Evolutionary conservation across 2,113 vertebrate species (phyloP).

Genomic region (Misgurnus mizolepis): DNA sequence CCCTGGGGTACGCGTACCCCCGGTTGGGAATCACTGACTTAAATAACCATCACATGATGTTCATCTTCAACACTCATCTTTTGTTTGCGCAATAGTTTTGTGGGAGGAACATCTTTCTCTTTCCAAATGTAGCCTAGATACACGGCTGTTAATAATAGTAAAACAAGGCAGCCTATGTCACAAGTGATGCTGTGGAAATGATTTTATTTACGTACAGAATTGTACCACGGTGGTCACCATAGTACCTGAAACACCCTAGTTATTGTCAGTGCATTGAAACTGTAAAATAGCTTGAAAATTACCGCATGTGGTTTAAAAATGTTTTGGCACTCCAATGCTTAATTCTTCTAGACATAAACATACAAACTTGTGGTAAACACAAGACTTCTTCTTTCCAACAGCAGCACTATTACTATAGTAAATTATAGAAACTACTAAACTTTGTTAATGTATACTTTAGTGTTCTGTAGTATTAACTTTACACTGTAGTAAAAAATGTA

Average conservation of each 20-base stretch:
- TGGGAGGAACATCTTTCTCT: slow-evolving; percentile 14
- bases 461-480: too few relatives aligned
- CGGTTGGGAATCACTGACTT: too few relatives aligned
- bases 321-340: background rate
- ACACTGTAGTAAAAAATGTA: too few relatives aligned
- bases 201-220: background rate
- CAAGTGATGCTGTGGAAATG: background rate
- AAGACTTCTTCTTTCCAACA: too few relatives aligned
- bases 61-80: slow-evolving; percentile 35
- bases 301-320: background rate
- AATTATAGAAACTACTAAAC: too few relatives aligned
- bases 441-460: too few relatives aligned
- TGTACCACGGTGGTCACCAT: background rate
- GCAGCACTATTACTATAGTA: too few relatives aligned
- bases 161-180: background rate
- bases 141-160: slow-evolving; percentile 12
- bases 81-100: slow-evolving; percentile 44
- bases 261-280: background rate
- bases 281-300: background rate
- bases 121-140: slow-evolving; percentile 14
- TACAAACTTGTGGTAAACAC: too few relatives aligned
- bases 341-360: background rate
- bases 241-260: background rate
- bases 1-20: too few relatives aligned
- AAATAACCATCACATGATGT: slow-evolving; percentile 45